Evolutionary conservation across 1,140 invertebrate species (phyloP), one percentile per base, ranked within the genome.

Genomic region (Bactericera cockerelli): DNA sequence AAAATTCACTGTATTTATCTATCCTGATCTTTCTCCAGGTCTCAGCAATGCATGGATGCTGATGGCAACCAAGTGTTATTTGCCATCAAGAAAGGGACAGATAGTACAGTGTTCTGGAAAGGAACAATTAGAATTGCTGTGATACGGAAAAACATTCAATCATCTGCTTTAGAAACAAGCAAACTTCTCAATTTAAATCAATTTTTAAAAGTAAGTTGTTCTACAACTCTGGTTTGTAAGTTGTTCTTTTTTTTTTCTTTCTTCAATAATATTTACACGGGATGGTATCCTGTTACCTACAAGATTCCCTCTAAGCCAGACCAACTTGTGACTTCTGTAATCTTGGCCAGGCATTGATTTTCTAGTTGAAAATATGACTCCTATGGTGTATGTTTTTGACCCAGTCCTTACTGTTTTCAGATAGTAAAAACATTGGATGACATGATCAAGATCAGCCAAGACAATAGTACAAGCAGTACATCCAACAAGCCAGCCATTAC

Each of bases 91-190:
- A 75, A 75, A 63, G 81, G 79, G 2, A 78, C 79, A 16, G 82
- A 84, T 69, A 70, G 74, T 8, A 76, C 76, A 13, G 64, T 83
- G 1, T 71, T 84, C 22, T 86, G 83, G 83, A 84, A 82, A 68
- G 78, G 76, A 2, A 82, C 79, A 2, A 76, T 84, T 1, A 74
- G 76, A 65, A 80, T 86, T 62, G 77, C 76, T 56, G 70, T 74
- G 4, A 58, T 65, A 22, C 71, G 71, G 11, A 70, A 73, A 54
- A 67, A 74, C 61, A 71, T 81, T 21, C 42, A 49, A 16, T 49
- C 42, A 4, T 16, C n/a, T 49, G 22, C n/a, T 49, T 22, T 49
- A n/a, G 76, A 78, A 61, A 76, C 74, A 10, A 76, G 74, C 56
- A 71, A 81, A 57, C 62, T 81, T 8, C 66, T 85, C 6, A 78